Base-by-base conservation (phyloP, 2,113 vertebrate species). In the Planiliza haematocheilus region DNA sequence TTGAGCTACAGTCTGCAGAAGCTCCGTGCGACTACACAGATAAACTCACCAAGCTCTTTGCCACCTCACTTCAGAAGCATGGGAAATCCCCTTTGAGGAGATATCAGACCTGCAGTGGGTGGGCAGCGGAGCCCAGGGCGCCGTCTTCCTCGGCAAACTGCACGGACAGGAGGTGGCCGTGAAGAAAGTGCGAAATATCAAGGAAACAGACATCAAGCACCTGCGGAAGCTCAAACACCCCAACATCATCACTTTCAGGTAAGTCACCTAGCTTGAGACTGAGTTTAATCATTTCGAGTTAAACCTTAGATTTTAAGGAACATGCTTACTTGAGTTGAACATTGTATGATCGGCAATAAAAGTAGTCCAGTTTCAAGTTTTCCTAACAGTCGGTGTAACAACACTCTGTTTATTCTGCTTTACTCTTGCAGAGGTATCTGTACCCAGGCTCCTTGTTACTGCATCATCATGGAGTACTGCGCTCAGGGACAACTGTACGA, bases 201-300 rank as follows among this genome's bases (percentile, higher is more conserved):
- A 99, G 88, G 97, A 99, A 91, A 99, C 97, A 0, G 97, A 99
- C 87, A 99, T 99, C 92, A 99, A 97, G 79, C 96, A 99, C 90
- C 94, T 99, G 60, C 93, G 97, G 67, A 98, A 97, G 85, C 95
- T 99, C 59, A 99, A 99, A 83, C 97, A 99, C 81, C 97, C 97
- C 88, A 99, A 98, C 93, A 99, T 99, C 93, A 99, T 99, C 91
- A 98, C 97, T 43, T 99, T 99, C 94, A 99, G 96, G 97, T 99
- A 66, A 97, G 97, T 30, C 24, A 30, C 24, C 5, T 30, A 30
- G 24, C 24, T 3, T 30, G 24, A 30, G 24, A 30, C 24, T 30
- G 24, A 30, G 24, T 30, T 30, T 30, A 5, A 30, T 3, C 24
- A 30, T 30, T 43, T 7, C 11, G 34, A 55, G 9, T 38, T 9